phyloP scores from a whole-genome alignment of 2,888 invertebrate species.

The Oxytorus armatus region DNA sequence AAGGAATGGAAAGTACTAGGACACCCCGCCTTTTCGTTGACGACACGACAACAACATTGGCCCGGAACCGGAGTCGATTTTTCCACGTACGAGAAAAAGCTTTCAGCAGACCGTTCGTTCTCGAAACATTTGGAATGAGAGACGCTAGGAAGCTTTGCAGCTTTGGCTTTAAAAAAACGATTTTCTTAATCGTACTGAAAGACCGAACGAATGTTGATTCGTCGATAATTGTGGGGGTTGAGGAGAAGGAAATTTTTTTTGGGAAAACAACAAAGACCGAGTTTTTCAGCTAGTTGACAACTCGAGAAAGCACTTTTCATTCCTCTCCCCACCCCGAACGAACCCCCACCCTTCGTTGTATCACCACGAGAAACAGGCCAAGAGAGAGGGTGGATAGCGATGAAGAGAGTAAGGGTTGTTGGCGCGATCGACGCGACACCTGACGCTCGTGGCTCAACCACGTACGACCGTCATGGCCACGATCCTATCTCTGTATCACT shows the following conservation, averaged over 20 bases:
- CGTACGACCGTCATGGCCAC: conserved; percentile 75
- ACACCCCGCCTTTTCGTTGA: conserved; percentile 69
- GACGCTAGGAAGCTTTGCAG: too few species aligned
- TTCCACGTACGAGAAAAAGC: not conserved
- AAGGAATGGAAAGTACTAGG: conserved; percentile 1
- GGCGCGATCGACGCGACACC: conserved; percentile 78
- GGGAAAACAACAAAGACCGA: conserved; percentile 42
- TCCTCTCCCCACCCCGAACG: conserved; percentile 12
- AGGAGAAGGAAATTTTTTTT: not conserved
- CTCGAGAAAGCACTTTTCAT: conserved; percentile 51
- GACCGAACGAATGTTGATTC: not conserved
- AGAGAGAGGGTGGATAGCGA: conserved; percentile 27
- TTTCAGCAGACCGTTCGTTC: not conserved
- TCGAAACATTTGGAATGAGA: not conserved
- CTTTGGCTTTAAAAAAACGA: too few species aligned
- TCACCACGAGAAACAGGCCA: conserved; percentile 38
- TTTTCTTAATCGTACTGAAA: too few species aligned
- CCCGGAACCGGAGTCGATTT: conserved; percentile 8
- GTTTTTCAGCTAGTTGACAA: conserved; percentile 52
- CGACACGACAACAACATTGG: conserved; percentile 60
- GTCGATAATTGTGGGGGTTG: not conserved
- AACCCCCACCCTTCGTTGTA: conserved; percentile 3
- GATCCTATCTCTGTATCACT: conserved; percentile 46
- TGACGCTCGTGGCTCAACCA: conserved; percentile 71
- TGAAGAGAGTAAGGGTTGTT: conserved; percentile 76